Conservation (phyloP, 2,797 vertebrate species). For the Pipistrellus nathusii region DNA sequence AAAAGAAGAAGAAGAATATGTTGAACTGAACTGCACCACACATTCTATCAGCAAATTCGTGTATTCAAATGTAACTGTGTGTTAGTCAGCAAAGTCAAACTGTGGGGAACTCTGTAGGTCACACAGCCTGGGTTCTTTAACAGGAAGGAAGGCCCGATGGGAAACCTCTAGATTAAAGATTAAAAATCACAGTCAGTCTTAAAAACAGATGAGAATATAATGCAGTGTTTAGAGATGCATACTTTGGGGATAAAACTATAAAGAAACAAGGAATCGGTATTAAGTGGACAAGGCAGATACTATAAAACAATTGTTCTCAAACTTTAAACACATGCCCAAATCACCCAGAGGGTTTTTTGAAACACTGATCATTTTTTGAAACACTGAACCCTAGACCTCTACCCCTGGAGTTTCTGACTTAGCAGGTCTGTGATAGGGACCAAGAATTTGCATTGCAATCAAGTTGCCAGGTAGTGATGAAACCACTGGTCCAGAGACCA, state of each 20-base stretch:
- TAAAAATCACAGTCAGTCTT: background rate
- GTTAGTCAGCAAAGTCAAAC: background rate
- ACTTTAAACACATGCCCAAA: background rate
- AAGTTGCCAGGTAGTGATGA: background rate
- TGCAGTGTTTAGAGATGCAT: background rate
- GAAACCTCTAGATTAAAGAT: background rate
- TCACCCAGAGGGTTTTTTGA: slow-evolving; percentile 12
- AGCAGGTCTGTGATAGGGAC: background rate
- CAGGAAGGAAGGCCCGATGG: background rate
- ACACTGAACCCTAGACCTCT: background rate
- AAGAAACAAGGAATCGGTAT: slow-evolving; percentile 23
- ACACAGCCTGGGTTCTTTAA: background rate
- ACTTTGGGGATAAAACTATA: background rate
- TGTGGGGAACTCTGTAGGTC: background rate
- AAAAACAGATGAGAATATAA: background rate
- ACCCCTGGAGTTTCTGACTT: slow-evolving; percentile 19
- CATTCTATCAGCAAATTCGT: background rate
- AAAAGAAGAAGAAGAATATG: too few relatives aligned
- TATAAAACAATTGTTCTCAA: background rate
- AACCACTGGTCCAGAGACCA: background rate
- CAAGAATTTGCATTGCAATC: background rate
- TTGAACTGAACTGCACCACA: background rate
- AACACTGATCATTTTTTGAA: background rate
- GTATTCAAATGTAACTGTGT: background rate
- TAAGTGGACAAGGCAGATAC: too few relatives aligned